Evolutionary conservation across 2,797 vertebrate genomes (phyloP).

Genomic region (Silurus lanzhouensis): DNA sequence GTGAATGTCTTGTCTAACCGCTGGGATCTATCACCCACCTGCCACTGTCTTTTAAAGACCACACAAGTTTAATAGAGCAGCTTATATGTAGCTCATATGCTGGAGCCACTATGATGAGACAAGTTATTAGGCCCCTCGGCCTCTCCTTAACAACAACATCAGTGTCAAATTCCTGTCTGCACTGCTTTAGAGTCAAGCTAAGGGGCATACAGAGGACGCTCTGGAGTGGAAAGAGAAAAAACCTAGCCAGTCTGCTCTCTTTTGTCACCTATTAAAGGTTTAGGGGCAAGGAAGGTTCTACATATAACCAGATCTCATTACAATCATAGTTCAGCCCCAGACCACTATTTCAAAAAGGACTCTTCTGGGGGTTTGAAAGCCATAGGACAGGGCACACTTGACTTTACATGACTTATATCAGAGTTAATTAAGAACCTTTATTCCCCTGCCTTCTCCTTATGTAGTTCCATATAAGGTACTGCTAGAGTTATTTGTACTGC

Average conservation of each 20-base stretch:
- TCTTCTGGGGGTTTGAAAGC: not conserved
- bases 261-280: constrained; percentile 6
- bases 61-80: constrained; percentile 52
- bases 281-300: constrained; percentile 17
- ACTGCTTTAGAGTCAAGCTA: constrained; percentile 25
- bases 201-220: constrained; percentile 70
- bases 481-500: not conserved
- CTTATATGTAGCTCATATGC: constrained; percentile 45
- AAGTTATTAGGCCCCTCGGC: constrained; percentile 66
- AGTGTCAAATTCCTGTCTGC: constrained; percentile 69
- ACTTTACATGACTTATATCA: not conserved
- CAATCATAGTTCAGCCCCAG: constrained; percentile 18
- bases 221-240: constrained; percentile 46
- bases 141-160: constrained; percentile 69
- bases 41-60: constrained; percentile 71
- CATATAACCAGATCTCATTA: constrained; percentile 32
- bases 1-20: constrained; percentile 71
- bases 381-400: not conserved
- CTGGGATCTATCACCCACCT: constrained; percentile 75
- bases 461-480: not conserved
- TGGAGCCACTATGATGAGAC: constrained; percentile 68
- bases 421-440: not conserved
- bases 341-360: not conserved
- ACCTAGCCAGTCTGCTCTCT: not conserved
- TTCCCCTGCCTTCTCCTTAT: not conserved